These are phyloP conservation scores for Loxodonta africana DNA, from an alignment of 2,113 vertebrate species.

Conservation along the genomic window DNA sequence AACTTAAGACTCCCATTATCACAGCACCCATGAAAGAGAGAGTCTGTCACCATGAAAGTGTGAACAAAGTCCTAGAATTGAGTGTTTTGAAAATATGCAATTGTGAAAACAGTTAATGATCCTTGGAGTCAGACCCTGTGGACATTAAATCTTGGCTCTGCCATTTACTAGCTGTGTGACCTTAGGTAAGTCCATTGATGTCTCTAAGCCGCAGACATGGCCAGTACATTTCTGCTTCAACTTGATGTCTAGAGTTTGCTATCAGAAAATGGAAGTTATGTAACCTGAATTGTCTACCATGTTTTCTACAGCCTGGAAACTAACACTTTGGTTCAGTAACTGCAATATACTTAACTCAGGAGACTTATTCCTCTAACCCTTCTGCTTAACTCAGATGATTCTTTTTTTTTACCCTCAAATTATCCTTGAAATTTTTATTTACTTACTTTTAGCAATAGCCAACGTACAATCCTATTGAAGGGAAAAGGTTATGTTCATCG, in stretches of 20 bases:
- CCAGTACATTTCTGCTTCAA: neutral
- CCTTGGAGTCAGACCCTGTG: neutral
- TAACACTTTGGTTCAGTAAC: neutral
- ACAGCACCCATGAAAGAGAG: neutral
- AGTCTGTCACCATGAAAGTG: neutral
- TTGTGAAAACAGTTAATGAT: neutral
- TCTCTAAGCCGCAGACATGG: neutral
- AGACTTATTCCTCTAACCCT: neutral
- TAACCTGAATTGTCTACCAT: neutral
- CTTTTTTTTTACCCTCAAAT: neutral
- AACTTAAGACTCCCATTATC: neutral
- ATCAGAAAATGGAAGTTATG: neutral
- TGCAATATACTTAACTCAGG: neutral
- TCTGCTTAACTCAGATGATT: neutral
- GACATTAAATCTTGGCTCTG: neutral
- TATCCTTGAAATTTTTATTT: neutral
- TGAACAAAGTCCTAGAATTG: neutral
- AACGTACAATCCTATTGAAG: neutral
- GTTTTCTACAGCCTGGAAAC: neutral
- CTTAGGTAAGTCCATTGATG: neutral
- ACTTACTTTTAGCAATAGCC: neutral
- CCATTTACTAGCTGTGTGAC: neutral
- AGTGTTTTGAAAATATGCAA: neutral
- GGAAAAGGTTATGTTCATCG: neutral
- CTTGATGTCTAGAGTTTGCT: neutral